phyloP scores from a whole-genome alignment of 2,797 vertebrate species.

The Lateolabrax maculatus region DNA sequence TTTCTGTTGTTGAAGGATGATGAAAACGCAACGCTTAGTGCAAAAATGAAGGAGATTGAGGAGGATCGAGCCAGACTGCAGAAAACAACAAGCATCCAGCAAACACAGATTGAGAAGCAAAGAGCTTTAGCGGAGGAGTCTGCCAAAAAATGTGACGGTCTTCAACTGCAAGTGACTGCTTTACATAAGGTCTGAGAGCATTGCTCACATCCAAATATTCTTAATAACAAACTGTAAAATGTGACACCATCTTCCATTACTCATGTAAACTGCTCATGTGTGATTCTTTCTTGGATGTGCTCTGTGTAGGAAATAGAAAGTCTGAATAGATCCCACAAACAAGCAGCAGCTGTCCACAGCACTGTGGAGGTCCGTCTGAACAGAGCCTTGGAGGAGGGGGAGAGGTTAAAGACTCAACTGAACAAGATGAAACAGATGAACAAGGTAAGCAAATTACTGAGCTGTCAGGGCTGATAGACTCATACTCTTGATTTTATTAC shows the following conservation, averaged over 20 bases:
- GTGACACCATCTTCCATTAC: neutral
- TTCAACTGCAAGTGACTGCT: conserved; percentile 88
- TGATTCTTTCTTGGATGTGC: neutral
- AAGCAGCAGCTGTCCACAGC: conserved; percentile 85
- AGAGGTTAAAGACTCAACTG: conserved; percentile 89
- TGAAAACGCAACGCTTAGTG: conserved; percentile 87
- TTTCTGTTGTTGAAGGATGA: conserved; percentile 86
- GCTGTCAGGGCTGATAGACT: neutral
- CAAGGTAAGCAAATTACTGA: conserved; percentile 83
- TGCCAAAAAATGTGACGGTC: conserved; percentile 85
- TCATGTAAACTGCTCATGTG: neutral
- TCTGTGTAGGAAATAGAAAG: conserved; percentile 89
- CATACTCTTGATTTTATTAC: neutral
- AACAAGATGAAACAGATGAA: conserved; percentile 89
- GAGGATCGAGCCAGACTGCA: conserved; percentile 89
- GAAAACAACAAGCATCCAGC: conserved; percentile 85
- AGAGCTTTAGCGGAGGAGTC: conserved; percentile 89
- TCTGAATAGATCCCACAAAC: conserved; percentile 89
- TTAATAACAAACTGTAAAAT: neutral
- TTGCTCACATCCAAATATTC: neutral
- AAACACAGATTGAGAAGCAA: conserved; percentile 92
- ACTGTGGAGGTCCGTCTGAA: conserved; percentile 92
- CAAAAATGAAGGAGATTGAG: conserved; percentile 88
- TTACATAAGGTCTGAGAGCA: conserved; percentile 85
- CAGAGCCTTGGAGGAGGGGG: conserved; percentile 93